A percentile compares a stretch with the other conserved stretches of the same genome.
Conservation (phyloP, 2,797 vertebrate species). For the Sebastes melanostomus region DNA sequence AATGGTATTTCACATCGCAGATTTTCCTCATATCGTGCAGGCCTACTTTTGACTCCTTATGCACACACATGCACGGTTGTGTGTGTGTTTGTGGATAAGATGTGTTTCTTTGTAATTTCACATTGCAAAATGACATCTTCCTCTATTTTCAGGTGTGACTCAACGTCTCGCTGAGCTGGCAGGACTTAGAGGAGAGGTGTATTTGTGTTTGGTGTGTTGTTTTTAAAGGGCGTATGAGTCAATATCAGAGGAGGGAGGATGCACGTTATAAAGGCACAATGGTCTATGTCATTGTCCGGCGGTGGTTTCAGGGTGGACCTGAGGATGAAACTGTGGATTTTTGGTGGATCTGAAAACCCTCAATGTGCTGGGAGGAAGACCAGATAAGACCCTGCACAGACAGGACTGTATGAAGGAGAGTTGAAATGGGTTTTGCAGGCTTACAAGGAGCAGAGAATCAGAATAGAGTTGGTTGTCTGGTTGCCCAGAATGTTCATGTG, state of each 20-base stretch:
- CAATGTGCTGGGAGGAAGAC: background rate
- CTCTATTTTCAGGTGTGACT: slow-evolving; percentile 63
- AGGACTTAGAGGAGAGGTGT: slow-evolving; percentile 23
- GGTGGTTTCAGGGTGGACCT: slow-evolving; percentile 14
- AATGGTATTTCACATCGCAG: rapidly evolving
- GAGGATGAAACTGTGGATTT: background rate
- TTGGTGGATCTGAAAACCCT: background rate
- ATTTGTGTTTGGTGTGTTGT: slow-evolving; percentile 33
- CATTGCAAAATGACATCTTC: slow-evolving; percentile 17
- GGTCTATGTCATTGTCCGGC: slow-evolving; percentile 15
- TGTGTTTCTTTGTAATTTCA: slow-evolving; percentile 2
- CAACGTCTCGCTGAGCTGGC: slow-evolving; percentile 31
- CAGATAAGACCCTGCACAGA: slow-evolving; percentile 9
- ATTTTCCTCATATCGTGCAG: no score
- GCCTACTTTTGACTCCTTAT: background rate
- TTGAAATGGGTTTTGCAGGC: background rate
- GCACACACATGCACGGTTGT: background rate
- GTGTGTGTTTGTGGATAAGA: background rate
- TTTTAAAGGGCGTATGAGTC: slow-evolving; percentile 46
- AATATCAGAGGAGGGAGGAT: background rate
- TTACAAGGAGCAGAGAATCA: background rate
- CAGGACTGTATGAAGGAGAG: background rate
- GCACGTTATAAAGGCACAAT: background rate
- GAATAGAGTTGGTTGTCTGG: slow-evolving; percentile 23
- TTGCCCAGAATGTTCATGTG: slow-evolving; percentile 33